Base-by-base conservation (phyloP, 2,797 vertebrate genomes). In the Poeciliopsis infans region DNA sequence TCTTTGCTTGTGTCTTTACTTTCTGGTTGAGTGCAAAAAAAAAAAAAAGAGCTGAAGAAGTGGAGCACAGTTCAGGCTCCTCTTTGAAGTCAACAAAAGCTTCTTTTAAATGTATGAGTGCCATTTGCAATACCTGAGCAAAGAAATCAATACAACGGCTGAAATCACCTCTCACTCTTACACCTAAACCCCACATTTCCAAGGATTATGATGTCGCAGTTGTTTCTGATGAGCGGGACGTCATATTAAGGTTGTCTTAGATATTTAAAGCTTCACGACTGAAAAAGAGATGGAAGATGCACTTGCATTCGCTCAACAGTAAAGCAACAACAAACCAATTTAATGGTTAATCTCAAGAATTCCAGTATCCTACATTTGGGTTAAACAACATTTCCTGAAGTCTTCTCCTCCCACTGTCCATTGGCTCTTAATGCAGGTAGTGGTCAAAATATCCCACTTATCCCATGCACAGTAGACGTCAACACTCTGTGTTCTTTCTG, bases 1-100 rank as follows among this genome's bases (percentile, higher is more conserved):
- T 75, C 71, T n/a, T 71, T 36, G n/a, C 18, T 77, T 15, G 25
- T 45, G 66, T 74, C 25, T 89, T 36, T 49, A 28, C 75, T 81
- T 39, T 85, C 77, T 82, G 41, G 39, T 51, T 84, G 51, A 80
- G 68, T 69, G 1, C 15, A 76, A 46, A 31, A 41, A 41, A 28
- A 39, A 28, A 39, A 28, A 43, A 49, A 4, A 46, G 45, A 55
- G 55, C 55, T 41, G 31, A 53, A 71, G 68, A 71, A 71, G 82
- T 20, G 55, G 5, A n/a, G 7, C 51, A 69, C 23, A 75, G 28
- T n/a, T 74, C 66, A 36, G 53, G 33, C 18, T 41, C 47, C 10
- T 72, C 75, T 79, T 66, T 31, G 10, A 23, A 69, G 68, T 45
- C 69, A 16, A 71, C 41, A 51, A 28, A 79, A 53, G 43, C 3